Conservation (phyloP, 1,140 invertebrate species). For the Drosophila nebulosa region DNA sequence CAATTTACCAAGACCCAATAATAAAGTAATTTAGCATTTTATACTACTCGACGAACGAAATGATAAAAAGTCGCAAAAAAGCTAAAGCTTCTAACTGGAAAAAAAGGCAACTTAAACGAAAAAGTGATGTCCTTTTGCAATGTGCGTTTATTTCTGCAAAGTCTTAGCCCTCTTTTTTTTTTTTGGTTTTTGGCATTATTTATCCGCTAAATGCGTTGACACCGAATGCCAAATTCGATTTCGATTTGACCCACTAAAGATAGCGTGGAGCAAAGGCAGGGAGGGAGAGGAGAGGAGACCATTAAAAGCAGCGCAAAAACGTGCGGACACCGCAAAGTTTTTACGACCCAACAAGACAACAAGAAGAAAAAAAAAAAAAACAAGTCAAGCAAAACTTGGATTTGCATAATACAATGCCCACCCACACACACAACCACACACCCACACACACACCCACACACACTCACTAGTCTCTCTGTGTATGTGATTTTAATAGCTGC, state of each 20-base stretch:
- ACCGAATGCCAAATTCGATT: conserved; percentile 50
- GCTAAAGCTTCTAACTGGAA: no score
- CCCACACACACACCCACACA: neutral
- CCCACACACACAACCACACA: conserved; percentile 3
- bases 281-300: conserved; percentile 8
- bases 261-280: no score
- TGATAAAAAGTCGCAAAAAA: neutral
- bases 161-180: no score
- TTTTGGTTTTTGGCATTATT: conserved; percentile 30
- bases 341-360: conserved; percentile 51
- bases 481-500: conserved; percentile 70
- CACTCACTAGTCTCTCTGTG: neutral
- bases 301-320: conserved; percentile 58
- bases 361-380: neutral
- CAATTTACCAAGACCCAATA: conserved; percentile 26
- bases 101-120: no score
- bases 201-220: conserved; percentile 61
- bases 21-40: conserved; percentile 38
- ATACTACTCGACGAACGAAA: neutral
- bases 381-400: conserved; percentile 54
- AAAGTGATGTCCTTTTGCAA: no score
- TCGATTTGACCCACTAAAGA: conserved; percentile 38
- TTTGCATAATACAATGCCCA: conserved; percentile 68
- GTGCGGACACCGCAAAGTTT: conserved; percentile 66
- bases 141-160: no score